phyloP scores from a whole-genome alignment of 2,797 vertebrate genomes.

The Poeciliopsis gracilis region DNA sequence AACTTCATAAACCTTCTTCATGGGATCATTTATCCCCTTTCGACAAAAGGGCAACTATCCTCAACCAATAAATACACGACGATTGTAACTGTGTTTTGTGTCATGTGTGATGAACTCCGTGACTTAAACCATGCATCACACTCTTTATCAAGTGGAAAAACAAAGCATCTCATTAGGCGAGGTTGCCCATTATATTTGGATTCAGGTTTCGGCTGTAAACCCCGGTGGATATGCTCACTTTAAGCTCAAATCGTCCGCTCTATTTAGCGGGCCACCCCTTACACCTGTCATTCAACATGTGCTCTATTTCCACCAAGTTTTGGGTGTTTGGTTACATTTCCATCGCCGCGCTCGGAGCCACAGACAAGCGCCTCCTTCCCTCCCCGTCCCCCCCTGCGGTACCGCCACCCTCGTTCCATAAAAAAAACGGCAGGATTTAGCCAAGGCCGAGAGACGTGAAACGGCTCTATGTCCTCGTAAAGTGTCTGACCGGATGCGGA shows the following conservation, averaged over 20 bases:
- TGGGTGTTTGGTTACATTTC: conserved; percentile 76
- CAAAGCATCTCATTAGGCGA: conserved; percentile 38
- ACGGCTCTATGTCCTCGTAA: conserved; percentile 77
- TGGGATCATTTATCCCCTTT: not conserved
- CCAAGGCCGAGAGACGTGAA: conserved; percentile 67
- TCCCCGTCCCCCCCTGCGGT: not conserved
- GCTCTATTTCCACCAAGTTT: conserved; percentile 70
- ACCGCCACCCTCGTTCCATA: conserved; percentile 57
- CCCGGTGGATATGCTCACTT: conserved; percentile 46
- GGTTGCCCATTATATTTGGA: conserved; percentile 37
- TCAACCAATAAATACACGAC: conserved; percentile 60
- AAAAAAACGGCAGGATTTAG: conserved; percentile 74
- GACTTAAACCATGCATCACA: not conserved
- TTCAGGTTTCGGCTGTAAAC: conserved; percentile 53
- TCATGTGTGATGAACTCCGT: conserved; percentile 24
- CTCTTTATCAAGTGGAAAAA: not conserved
- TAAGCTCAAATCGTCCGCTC: conserved; percentile 45
- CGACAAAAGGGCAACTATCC: conserved; percentile 27
- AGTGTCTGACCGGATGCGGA: conserved; percentile 74
- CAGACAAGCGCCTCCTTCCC: conserved; percentile 31
- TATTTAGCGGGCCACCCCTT: conserved; percentile 66
- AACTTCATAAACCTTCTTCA: conserved; percentile 28
- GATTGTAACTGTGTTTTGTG: conserved; percentile 22
- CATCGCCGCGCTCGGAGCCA: conserved; percentile 54
- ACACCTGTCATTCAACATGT: conserved; percentile 79